These are phyloP conservation scores for Clarias batrachus DNA, from an alignment of 2,113 vertebrate genomes.

Conservation along the genomic window DNA sequence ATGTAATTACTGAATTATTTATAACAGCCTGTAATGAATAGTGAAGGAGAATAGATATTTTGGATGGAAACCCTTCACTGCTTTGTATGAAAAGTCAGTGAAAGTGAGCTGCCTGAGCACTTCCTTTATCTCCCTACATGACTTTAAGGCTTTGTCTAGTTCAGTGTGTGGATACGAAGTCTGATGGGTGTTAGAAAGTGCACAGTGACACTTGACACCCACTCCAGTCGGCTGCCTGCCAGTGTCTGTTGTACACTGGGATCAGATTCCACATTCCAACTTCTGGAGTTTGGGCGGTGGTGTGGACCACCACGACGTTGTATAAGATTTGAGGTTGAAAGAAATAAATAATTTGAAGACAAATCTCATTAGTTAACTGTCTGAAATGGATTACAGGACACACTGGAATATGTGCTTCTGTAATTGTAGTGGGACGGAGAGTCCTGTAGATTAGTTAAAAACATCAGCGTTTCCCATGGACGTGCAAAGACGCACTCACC, in stretches of 20 bases:
- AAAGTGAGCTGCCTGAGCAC: neutral
- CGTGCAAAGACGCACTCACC: neutral
- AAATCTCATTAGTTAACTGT: neutral
- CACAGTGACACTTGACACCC: constrained; percentile 18
- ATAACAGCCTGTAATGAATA: neutral
- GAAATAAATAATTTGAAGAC: neutral
- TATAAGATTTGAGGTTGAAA: neutral
- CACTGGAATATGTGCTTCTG: no score
- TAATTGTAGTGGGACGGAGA: neutral
- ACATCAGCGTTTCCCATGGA: neutral
- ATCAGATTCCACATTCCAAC: constrained; percentile 23
- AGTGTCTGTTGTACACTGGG: constrained; percentile 6
- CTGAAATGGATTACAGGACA: neutral
- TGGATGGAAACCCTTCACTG: neutral
- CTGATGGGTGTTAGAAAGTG: neutral
- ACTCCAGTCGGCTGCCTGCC: constrained; percentile 6
- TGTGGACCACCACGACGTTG: neutral
- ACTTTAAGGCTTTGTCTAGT: neutral
- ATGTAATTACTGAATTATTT: neutral
- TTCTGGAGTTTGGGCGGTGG: neutral
- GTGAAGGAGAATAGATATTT: neutral
- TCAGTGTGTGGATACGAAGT: neutral
- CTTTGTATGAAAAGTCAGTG: neutral
- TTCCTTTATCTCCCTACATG: neutral
- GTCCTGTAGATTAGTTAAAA: neutral